These are phyloP conservation scores for mouse (Mus musculus) DNA, from an alignment of 2,113 vertebrate species.

Conservation along the genomic window DNA sequence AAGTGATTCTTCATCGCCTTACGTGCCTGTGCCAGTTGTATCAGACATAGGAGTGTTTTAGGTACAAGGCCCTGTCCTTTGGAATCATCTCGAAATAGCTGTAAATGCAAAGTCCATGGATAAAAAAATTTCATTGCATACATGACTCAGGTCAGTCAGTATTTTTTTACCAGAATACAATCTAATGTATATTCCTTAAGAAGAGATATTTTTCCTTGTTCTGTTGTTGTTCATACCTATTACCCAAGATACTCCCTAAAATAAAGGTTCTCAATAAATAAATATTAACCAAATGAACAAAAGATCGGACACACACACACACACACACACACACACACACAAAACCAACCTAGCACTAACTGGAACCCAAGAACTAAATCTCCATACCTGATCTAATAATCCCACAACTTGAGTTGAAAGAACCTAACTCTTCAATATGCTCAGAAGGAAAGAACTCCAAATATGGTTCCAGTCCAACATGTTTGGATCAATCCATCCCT, in stretches of 20 bases:
- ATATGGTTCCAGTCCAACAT: background rate
- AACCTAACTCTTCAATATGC: background rate
- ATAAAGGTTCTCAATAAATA: background rate
- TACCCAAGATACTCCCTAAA: background rate
- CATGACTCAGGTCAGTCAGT: background rate
- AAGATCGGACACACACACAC: background rate
- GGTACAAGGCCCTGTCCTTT: background rate
- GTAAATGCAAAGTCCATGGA: background rate
- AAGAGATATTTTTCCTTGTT: background rate
- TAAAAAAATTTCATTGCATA: background rate
- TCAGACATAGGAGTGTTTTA: background rate
- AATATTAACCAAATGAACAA: background rate
- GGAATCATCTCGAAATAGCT: background rate
- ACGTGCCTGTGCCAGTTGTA: background rate
- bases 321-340: background rate
- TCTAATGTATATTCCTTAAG: background rate
- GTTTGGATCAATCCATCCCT: background rate
- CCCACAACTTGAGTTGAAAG: background rate
- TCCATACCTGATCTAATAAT: background rate
- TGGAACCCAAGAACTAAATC: background rate
- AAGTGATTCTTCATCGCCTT: background rate
- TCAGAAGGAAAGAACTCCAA: conserved; percentile 22
- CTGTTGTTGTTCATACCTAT: background rate
- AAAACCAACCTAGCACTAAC: background rate
- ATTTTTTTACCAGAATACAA: background rate